Evolutionary conservation across 53 echinoderm and acorn worm species (phyloP).

Genomic region (Paracentrotus lividus): DNA sequence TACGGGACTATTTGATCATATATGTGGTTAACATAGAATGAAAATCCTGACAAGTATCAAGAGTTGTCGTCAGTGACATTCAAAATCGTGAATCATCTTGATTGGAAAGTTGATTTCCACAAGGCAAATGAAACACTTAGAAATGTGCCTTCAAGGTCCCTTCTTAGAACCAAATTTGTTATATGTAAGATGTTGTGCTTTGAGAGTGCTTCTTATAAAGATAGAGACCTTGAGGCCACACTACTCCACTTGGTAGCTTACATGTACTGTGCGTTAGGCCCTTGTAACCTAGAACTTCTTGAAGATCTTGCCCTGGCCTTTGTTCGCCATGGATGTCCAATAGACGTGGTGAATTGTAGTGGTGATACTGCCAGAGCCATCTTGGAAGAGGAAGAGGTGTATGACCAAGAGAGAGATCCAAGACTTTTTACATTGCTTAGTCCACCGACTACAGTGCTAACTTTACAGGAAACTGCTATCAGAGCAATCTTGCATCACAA

Average conservation of each 20-base stretch:
- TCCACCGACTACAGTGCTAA: background rate
- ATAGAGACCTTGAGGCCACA: background rate
- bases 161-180: background rate
- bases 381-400: background rate
- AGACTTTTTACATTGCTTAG: background rate
- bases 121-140: too few species aligned
- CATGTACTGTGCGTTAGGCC: background rate
- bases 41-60: background rate
- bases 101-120: background rate
- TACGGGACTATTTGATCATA: too few species aligned
- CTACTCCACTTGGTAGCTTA: background rate
- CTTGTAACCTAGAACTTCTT: background rate
- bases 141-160: too few species aligned
- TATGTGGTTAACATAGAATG: too few species aligned
- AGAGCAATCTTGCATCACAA: background rate
- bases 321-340: slow-evolving; percentile 24
- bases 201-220: background rate
- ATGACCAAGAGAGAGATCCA: background rate
- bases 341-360: slow-evolving; percentile 14
- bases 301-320: background rate
- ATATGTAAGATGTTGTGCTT: background rate
- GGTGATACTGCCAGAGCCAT: background rate
- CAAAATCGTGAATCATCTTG: background rate
- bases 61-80: background rate
- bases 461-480: background rate